A percentile compares a stretch with the other conserved stretches of the same genome.
Evolutionary conservation across 2,888 invertebrate genomes (phyloP).

Genomic region (Megastigmus dorsalis): DNA sequence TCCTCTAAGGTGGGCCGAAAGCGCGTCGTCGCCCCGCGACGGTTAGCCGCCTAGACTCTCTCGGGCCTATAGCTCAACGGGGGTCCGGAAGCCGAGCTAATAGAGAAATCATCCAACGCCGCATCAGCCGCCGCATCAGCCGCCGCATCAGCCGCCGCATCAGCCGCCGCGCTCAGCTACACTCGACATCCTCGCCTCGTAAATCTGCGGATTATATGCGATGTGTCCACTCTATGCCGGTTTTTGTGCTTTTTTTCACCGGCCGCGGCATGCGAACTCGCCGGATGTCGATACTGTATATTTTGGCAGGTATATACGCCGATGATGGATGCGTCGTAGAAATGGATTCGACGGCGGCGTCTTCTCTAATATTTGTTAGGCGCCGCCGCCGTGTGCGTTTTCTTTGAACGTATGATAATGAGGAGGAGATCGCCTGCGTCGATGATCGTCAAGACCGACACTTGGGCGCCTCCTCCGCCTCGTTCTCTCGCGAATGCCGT

Average conservation of each 20-base stretch:
- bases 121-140: too few species aligned
- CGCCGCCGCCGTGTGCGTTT: neutral
- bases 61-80: neutral
- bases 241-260: neutral
- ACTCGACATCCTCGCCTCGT: conserved; percentile 63
- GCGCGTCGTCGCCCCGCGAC: too few species aligned
- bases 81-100: conserved; percentile 12
- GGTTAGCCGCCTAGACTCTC: too few species aligned
- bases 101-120: conserved; percentile 37
- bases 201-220: conserved; percentile 66
- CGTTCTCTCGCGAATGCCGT: too few species aligned
- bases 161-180: too few species aligned
- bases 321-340: neutral
- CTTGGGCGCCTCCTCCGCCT: conserved; percentile 19
- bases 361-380: too few species aligned
- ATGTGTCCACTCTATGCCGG: too few species aligned
- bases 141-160: too few species aligned
- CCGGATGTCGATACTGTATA: conserved; percentile 38
- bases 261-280: conserved; percentile 35
- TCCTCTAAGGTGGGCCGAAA: neutral
- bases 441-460: conserved; percentile 19
- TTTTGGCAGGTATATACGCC: too few species aligned
- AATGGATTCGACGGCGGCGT: too few species aligned
- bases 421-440: neutral
- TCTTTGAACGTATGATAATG: conserved; percentile 12